These are phyloP conservation scores for Zaprionus davidi DNA, from an alignment of 1,140 invertebrate species.

Conservation along the genomic window DNA sequence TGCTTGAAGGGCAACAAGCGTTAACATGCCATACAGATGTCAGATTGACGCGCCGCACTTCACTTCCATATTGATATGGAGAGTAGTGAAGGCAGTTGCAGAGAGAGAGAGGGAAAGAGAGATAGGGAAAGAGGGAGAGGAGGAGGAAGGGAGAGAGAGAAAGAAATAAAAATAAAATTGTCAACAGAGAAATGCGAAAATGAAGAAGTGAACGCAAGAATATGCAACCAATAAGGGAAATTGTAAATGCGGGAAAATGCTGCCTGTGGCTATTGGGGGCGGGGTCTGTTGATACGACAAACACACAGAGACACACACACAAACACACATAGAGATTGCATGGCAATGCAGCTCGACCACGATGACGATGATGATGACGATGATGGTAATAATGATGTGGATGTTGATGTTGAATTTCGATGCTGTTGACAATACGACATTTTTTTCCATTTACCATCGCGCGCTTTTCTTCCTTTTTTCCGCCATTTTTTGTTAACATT, in stretches of 20 bases:
- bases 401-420: constrained; percentile 34
- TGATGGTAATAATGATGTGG: constrained; percentile 21
- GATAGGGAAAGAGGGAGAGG: background rate
- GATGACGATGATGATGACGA: constrained; percentile 16
- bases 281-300: constrained; percentile 2
- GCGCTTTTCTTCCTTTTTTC: background rate
- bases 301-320: constrained; percentile 1
- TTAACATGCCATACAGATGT: constrained; percentile 40
- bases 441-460: constrained; percentile 30
- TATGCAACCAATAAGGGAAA: constrained; percentile 68
- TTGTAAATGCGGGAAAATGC: constrained; percentile 71
- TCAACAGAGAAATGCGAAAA: constrained; percentile 37
- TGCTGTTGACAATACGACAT: constrained; percentile 61
- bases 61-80: constrained; percentile 17
- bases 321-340: background rate
- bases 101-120: background rate
- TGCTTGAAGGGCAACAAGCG: constrained; percentile 18
- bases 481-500: constrained; percentile 36
- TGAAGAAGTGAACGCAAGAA: constrained; percentile 47
- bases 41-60: constrained; percentile 28
- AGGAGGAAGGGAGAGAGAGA: background rate
- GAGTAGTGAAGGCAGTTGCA: background rate
- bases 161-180: constrained; percentile 33
- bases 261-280: constrained; percentile 39
- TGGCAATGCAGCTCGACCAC: background rate